Evolutionary conservation across 2,797 vertebrate genomes (phyloP).

Genomic region (Liparis tanakae): DNA sequence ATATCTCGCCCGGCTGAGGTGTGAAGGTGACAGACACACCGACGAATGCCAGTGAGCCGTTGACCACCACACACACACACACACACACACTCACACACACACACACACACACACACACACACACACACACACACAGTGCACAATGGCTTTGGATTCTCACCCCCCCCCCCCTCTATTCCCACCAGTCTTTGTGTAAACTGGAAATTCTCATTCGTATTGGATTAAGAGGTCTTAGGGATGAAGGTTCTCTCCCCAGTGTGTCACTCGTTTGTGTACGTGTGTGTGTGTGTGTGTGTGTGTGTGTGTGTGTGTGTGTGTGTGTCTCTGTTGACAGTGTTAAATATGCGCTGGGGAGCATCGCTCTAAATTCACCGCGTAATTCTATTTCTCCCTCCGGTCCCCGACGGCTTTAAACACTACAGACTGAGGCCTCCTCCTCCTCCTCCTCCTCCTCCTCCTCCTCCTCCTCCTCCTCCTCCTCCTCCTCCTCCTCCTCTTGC

Average conservation of each 20-base stretch:
- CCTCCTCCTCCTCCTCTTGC: conserved; percentile 1
- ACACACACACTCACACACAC: conserved; percentile 17
- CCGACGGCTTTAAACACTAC: conserved; percentile 67
- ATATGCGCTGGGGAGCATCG: conserved; percentile 69
- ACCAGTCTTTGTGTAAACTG: conserved; percentile 42
- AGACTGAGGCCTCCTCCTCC: conserved; percentile 28
- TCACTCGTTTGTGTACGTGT: conserved; percentile 25
- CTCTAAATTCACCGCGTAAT: conserved; percentile 88
- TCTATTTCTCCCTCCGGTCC: conserved; percentile 80
- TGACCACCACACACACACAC: conserved; percentile 10
- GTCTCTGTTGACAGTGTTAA: conserved; percentile 71
- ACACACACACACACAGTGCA: neutral
- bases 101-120: conserved; percentile 24
- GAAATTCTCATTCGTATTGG: conserved; percentile 53
- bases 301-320: conserved; percentile 21
- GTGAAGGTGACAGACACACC: conserved; percentile 60
- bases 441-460: conserved; percentile 8
- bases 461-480: neutral
- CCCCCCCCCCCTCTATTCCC: conserved; percentile 27
- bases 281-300: neutral
- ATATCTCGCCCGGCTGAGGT: conserved; percentile 11
- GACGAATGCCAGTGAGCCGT: conserved; percentile 61
- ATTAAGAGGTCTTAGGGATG: conserved; percentile 67
- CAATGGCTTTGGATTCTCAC: conserved; percentile 28
- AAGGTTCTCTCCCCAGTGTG: conserved; percentile 47